These are phyloP conservation scores for Drosophila nr. perissopoda DNA, from an alignment of 2,888 invertebrate genomes.

Conservation along the genomic window DNA sequence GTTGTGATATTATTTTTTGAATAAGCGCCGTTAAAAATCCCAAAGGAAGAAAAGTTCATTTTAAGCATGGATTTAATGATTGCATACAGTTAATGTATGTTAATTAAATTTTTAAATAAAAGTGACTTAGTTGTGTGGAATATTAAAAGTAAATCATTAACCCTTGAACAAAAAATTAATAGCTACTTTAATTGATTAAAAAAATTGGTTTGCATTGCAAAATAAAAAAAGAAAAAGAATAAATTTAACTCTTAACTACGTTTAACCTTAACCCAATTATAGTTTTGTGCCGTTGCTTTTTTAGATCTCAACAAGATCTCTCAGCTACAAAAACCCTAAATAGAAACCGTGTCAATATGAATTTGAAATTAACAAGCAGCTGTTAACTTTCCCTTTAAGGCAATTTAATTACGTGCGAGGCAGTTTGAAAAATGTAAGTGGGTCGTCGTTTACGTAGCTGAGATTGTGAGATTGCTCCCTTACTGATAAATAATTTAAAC, in stretches of 20 bases:
- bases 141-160: background rate
- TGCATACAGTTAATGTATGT: background rate
- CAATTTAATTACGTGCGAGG: slow-evolving; percentile 11
- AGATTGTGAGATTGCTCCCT: background rate
- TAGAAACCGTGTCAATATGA: slow-evolving; percentile 19
- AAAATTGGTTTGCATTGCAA: background rate
- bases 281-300: background rate
- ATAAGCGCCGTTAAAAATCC: slow-evolving; percentile 3
- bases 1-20: slow-evolving; percentile 31
- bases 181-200: background rate
- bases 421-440: slow-evolving; percentile 14
- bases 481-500: slow-evolving; percentile 17
- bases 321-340: background rate
- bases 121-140: background rate
- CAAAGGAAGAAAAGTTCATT: background rate
- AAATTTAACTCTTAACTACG: background rate
- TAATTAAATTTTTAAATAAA: background rate
- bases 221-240: background rate
- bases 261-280: background rate
- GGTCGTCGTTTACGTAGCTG: slow-evolving; percentile 7
- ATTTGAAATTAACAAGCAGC: slow-evolving; percentile 63
- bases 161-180: no score
- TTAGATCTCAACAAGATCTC: background rate
- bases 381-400: slow-evolving; percentile 43
- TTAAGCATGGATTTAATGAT: background rate